Conservation (phyloP, 2,113 vertebrate species). For the Lates calcarifer region DNA sequence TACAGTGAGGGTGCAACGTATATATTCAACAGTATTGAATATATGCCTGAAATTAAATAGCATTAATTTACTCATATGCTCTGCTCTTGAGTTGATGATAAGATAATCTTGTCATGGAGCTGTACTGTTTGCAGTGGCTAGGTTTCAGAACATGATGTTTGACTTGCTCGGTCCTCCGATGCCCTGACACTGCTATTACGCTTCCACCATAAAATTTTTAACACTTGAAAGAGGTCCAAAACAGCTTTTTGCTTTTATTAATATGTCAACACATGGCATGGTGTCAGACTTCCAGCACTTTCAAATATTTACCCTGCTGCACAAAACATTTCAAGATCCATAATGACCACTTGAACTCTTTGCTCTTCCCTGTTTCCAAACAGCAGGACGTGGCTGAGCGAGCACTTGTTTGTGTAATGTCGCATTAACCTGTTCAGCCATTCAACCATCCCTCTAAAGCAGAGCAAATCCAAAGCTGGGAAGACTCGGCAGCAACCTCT, state of each 20-base stretch:
- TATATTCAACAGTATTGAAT: too few species aligned
- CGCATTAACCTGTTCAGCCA: constrained; percentile 79
- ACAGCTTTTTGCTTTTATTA: constrained; percentile 79
- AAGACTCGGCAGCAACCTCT: constrained; percentile 52
- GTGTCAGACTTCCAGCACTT: constrained; percentile 70
- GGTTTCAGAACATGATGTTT: constrained; percentile 77
- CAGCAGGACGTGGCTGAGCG: constrained; percentile 45
- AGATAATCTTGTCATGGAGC: constrained; percentile 41
- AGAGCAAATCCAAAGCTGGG: constrained; percentile 54
- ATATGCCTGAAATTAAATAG: background rate
- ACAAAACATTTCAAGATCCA: constrained; percentile 65
- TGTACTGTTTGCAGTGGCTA: constrained; percentile 72
- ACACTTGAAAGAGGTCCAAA: constrained; percentile 75
- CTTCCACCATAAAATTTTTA: constrained; percentile 75
- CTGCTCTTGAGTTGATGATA: background rate
- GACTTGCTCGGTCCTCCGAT: constrained; percentile 64
- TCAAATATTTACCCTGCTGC: constrained; percentile 74
- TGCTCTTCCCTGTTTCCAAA: constrained; percentile 70
- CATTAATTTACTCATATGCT: background rate
- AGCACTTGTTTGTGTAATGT: constrained; percentile 79
- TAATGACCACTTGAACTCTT: constrained; percentile 83
- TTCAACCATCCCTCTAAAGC: constrained; percentile 74
- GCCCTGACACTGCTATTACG: constrained; percentile 57
- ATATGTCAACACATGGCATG: constrained; percentile 67
- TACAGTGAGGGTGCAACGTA: too few species aligned